A percentile compares a stretch with the other conserved stretches of the same genome.
phyloP scores from a whole-genome alignment of 2,113 vertebrate species.

The Mustela lutreola region DNA sequence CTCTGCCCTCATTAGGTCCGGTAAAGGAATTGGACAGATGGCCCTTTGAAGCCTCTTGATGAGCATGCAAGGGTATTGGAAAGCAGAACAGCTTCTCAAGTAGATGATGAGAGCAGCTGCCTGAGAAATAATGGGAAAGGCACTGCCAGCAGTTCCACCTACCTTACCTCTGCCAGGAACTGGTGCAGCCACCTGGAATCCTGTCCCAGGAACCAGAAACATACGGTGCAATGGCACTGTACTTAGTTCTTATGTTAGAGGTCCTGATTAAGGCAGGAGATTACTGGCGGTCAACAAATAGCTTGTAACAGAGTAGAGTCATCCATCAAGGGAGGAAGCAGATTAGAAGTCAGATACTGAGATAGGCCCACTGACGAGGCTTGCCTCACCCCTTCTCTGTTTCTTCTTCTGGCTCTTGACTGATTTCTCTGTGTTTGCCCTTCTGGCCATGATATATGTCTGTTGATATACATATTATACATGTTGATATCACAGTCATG shows the following conservation, averaged over 20 bases:
- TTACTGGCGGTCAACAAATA: background rate
- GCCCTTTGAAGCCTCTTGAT: background rate
- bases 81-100: background rate
- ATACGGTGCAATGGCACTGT: background rate
- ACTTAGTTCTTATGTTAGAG: background rate
- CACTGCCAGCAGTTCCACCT: background rate
- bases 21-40: background rate
- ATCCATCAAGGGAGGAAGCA: background rate
- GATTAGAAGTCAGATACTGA: background rate
- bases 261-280: background rate
- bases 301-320: background rate
- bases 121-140: background rate
- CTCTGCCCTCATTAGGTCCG: background rate
- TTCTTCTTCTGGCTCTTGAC: background rate
- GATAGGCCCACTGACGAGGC: background rate
- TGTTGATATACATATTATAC: background rate
- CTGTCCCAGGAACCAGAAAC: background rate
- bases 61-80: background rate
- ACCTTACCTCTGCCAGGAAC: background rate
- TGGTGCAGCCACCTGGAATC: background rate
- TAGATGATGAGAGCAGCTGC: background rate
- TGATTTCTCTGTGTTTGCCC: background rate
- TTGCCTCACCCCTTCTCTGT: background rate
- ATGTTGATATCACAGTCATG: background rate
- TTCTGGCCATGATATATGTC: background rate